These are phyloP conservation scores for Mus minutoides DNA, from an alignment of 2,797 vertebrate genomes.

Conservation along the genomic window DNA sequence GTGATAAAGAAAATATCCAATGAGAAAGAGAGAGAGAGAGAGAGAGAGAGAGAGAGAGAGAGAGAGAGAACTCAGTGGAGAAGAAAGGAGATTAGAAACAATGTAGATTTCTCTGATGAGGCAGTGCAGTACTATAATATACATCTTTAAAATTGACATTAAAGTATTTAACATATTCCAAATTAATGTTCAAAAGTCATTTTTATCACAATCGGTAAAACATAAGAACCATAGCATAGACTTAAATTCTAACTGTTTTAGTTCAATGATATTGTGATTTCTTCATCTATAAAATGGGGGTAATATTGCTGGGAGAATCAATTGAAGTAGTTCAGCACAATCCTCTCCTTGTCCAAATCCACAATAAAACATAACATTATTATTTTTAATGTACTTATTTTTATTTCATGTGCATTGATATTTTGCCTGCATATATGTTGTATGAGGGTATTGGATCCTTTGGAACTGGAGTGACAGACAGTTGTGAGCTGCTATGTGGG, in stretches of 20 bases:
- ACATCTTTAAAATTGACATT: conserved; percentile 50
- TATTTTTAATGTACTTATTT: neutral
- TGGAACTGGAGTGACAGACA: neutral
- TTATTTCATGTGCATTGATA: neutral
- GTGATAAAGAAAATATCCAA: neutral
- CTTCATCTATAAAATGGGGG: conserved; percentile 51
- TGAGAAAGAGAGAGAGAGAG: no score
- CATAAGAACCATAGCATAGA: conserved; percentile 22
- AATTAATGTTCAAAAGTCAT: conserved; percentile 43
- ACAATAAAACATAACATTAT: conserved; percentile 14
- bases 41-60: no score
- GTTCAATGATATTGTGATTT: conserved; percentile 19
- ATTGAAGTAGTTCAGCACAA: neutral
- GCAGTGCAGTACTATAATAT: neutral
- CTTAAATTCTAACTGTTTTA: conserved; percentile 35
- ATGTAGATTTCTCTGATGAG: conserved; percentile 33
- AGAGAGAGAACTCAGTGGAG: neutral
- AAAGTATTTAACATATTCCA: conserved; percentile 51
- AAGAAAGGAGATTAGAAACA: conserved; percentile 38
- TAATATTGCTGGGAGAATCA: neutral
- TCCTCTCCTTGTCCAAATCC: neutral
- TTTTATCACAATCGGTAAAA: conserved; percentile 1
- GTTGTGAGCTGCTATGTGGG: neutral
- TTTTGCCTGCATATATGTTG: neutral
- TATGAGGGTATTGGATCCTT: neutral